Base-by-base conservation (phyloP, 2,888 invertebrate species). In the Pachliopta kotzebuea region DNA sequence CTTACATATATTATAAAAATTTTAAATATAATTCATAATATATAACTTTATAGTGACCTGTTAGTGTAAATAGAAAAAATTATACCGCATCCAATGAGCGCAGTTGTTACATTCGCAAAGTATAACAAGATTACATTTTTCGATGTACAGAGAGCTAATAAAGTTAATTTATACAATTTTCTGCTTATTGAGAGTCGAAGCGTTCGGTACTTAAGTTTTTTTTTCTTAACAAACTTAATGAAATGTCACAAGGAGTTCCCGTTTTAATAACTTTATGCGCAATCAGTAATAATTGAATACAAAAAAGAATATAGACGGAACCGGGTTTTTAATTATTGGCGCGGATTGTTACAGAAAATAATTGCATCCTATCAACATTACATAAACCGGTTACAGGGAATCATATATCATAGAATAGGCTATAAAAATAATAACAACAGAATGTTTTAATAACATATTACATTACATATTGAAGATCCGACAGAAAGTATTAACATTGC, bases 151-250 rank as follows among this genome's bases (percentile, higher is more conserved):
- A 37, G 37, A 60, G 64, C 56, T 56, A 64, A 60, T 49, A 61
- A 57, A 61, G 57, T 65, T 65, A 65, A 65, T 61, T 60, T 61
- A 65, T 65, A 65, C 65, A 65, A 54, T 63, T 63, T 63, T 58
- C 54, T 63, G 49, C 42, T 56, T 61, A 60, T 65, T 52, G 42
- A 61, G 45, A 29, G 21, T 42, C 20, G 53, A 24, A 53, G 37
- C 45, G 56, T 45, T 65, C 56, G 23, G 53, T 53, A 60, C 56
- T 42, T 53, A 57, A 49, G 58, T 65, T 65, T 60, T 64, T 61
- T 65, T 37, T 37, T 37, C 9, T 1, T 37, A 14, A 53, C 57
- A 61, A 45, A n/a, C 29, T 8, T 26, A 26, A 54, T 49, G 23
- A 65, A 65, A 65, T 65, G 65, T 61, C 65, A 61, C 58, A 55